Evolutionary conservation across 2,797 vertebrate species (phyloP), one percentile per base, ranked within the genome.

Genomic region (Notolabrus celidotus): DNA sequence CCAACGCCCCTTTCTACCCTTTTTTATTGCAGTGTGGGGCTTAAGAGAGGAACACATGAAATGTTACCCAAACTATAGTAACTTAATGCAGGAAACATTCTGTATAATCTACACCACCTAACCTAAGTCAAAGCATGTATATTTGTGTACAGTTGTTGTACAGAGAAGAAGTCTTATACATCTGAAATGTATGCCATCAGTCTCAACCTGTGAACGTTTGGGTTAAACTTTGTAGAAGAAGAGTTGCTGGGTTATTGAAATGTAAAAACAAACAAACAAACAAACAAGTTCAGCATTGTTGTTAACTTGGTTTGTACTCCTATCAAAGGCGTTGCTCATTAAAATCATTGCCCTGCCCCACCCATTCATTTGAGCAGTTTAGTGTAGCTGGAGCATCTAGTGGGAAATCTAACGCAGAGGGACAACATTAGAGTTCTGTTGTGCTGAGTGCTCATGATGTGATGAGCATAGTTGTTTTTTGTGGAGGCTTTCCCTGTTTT

Each of bases 311-410:
- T 46, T 23, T 23, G 19, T 22, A 76, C 61, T 60, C 34, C 49
- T 43, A 80, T 79, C 56, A 79, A 77, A 87, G 39, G 16, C 46
- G 8, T 36, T 42, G 16, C 60, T 79, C 27, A 80, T 73, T 75
- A 55, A 71, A 77, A 66, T 56, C 27, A 62, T 34, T 71, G 42
- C 50, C n/a, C 12, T 34, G 46, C 58, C 43, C 41, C 70, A 59
- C 55, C 46, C 67, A 66, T 60, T 65, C 4, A 74, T 75, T 77
- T 78, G 38, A 38, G 51, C 69, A 58, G 38, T 74, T 79, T 70
- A 49, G 11, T 60, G 64, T 63, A 19, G 46, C 46, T 52, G 62
- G 52, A 74, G 47, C 23, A 55, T 81, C 70, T 59, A 27, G 53
- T 31, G 71, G 58, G 57, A 69, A 70, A 67, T 34, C 27, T 6